phyloP scores from a whole-genome alignment of 2,113 vertebrate genomes.

The Gallinago jamesoni region DNA sequence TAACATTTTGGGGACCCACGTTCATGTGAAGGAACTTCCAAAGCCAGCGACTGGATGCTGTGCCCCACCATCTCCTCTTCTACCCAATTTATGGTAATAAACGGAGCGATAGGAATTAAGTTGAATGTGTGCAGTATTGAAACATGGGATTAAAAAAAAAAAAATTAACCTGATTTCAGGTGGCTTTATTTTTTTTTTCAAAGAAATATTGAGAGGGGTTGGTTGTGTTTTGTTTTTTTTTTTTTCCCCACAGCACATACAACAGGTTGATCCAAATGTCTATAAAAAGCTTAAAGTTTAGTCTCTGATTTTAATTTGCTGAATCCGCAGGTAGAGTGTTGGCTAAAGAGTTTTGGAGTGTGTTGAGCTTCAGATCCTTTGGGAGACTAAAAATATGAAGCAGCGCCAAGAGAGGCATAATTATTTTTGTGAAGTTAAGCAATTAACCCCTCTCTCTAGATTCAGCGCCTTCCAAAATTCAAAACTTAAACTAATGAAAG shows the following conservation, averaged over 20 bases:
- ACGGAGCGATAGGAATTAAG: neutral
- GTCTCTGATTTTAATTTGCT: neutral
- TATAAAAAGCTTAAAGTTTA: neutral
- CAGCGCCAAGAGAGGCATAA: rapidly evolving
- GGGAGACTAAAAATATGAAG: neutral
- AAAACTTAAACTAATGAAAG: neutral
- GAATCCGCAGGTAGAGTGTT: neutral
- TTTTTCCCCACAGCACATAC: neutral
- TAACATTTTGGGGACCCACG: neutral
- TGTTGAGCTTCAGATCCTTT: neutral
- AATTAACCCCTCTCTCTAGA: neutral
- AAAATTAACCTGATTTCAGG: neutral
- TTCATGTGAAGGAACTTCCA: neutral
- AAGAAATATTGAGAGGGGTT: neutral
- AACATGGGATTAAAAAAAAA: neutral
- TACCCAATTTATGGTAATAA: neutral
- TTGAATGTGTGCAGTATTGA: neutral
- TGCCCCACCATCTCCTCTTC: neutral
- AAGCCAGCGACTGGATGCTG: neutral
- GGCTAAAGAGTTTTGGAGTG: neutral
- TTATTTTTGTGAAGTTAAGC: neutral
- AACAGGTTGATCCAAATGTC: neutral
- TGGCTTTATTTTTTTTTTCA: neutral
- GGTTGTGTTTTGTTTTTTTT: too few relatives aligned
- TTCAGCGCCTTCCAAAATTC: neutral